phyloP scores from a whole-genome alignment of 2,113 vertebrate genomes.

The Nycticebus coucang region DNA sequence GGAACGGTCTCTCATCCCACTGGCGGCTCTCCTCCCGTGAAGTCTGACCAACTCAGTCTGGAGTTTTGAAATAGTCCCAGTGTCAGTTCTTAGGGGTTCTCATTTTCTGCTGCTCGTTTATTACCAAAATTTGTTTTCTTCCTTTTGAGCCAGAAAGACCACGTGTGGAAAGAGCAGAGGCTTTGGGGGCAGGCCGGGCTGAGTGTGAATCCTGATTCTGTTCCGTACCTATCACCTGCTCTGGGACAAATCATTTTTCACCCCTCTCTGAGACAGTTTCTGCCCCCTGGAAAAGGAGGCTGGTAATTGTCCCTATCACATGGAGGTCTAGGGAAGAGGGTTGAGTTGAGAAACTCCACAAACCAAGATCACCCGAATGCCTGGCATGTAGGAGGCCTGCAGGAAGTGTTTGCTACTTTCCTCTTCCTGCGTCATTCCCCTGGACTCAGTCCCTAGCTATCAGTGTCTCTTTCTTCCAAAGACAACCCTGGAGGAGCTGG shows the following conservation, averaged over 20 bases:
- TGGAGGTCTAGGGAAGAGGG: neutral
- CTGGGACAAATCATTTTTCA: neutral
- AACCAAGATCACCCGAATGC: neutral
- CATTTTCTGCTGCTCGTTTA: constrained; percentile 46
- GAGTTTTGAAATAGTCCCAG: constrained; percentile 48
- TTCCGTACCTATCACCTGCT: neutral
- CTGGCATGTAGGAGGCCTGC: neutral
- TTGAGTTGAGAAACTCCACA: neutral
- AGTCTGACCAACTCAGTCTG: neutral
- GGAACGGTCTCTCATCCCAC: constrained; percentile 59
- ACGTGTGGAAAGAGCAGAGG: neutral
- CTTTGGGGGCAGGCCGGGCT: neutral
- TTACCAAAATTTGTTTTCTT: constrained; percentile 48
- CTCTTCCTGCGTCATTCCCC: neutral
- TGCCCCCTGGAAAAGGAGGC: neutral
- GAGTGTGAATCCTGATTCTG: neutral
- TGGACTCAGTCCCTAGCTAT: neutral
- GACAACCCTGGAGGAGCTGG: neutral
- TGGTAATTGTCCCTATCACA: neutral
- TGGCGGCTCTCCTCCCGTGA: constrained; percentile 65
- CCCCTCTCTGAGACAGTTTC: neutral
- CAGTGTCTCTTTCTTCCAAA: neutral
- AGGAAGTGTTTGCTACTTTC: neutral
- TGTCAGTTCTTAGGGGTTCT: constrained; percentile 51
- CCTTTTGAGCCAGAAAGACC: neutral